Evolutionary conservation across 2,797 vertebrate species (phyloP).

Genomic region (Darevskia nairensis): DNA sequence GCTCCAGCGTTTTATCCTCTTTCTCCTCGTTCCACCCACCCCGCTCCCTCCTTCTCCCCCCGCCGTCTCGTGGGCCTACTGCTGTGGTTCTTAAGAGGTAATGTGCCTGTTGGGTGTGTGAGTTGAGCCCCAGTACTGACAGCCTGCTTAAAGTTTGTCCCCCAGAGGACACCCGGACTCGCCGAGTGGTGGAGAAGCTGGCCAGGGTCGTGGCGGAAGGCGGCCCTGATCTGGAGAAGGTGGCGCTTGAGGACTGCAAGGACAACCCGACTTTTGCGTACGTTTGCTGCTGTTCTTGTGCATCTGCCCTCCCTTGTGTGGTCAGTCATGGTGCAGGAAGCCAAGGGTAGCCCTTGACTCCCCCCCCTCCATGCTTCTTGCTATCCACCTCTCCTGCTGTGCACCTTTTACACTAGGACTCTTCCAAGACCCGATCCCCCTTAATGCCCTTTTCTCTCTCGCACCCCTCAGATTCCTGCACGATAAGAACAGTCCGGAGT

Average conservation of each 20-base stretch:
- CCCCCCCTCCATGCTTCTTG: too few relatives aligned
- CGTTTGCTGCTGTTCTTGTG: constrained; percentile 64
- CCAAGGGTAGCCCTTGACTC: too few relatives aligned
- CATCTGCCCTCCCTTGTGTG: too few relatives aligned
- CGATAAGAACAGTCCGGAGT: constrained; percentile 91
- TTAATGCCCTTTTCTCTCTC: not conserved
- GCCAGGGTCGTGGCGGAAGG: constrained; percentile 96
- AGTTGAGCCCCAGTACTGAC: constrained; percentile 92
- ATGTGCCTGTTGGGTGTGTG: constrained; percentile 86
- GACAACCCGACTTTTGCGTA: constrained; percentile 94
- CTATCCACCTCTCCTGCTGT: too few relatives aligned
- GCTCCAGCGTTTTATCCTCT: constrained; percentile 66
- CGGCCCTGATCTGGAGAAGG: constrained; percentile 91
- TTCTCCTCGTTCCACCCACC: constrained; percentile 63
- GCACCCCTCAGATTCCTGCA: constrained; percentile 88
- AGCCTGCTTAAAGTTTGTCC: constrained; percentile 99
- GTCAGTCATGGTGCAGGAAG: too few relatives aligned
- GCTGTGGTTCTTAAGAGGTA: constrained; percentile 75
- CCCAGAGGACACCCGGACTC: constrained; percentile 95
- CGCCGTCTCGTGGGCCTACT: constrained; percentile 55
- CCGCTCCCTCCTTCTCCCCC: constrained; percentile 39
- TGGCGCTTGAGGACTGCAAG: constrained; percentile 94
- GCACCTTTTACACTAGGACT: too few relatives aligned
- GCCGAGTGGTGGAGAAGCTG: constrained; percentile 95
- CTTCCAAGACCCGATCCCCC: not conserved